Conservation (phyloP, 1,140 invertebrate species). For the Drosophila equinoxialis region DNA sequence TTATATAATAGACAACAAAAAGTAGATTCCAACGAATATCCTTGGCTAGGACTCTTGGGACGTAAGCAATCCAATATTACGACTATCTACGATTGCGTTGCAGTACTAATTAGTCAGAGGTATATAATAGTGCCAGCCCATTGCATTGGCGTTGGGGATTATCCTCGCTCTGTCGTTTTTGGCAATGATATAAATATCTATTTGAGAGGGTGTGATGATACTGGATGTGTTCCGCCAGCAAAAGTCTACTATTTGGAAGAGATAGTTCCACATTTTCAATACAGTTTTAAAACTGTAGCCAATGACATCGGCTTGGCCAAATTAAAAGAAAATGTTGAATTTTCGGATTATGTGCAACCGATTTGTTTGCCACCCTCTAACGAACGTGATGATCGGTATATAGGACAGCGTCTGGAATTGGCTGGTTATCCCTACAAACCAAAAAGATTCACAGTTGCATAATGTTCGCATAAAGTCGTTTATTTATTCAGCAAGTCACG, state of each 20-base stretch:
- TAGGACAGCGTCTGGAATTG: neutral
- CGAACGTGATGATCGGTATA: neutral
- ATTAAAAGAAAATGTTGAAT: neutral
- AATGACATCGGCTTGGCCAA: slow-evolving; percentile 8
- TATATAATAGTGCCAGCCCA: neutral
- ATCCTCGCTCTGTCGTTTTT: neutral
- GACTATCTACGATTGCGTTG: neutral
- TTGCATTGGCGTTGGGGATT: neutral
- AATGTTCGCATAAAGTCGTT: neutral
- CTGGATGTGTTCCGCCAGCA: too few species aligned
- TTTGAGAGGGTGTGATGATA: too few species aligned
- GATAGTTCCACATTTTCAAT: neutral
- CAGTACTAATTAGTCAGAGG: neutral
- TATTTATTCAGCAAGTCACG: neutral
- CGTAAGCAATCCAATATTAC: neutral
- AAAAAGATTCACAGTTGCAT: neutral
- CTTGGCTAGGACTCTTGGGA: neutral
- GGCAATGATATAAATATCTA: neutral
- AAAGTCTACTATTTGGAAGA: neutral
- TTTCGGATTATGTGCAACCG: slow-evolving; percentile 5
- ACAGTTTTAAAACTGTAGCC: fast-evolving
- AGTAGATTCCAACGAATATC: slow-evolving; percentile 3
- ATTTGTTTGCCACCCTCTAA: slow-evolving; percentile 3
- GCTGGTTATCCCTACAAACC: neutral
- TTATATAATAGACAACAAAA: neutral